Base-by-base conservation (phyloP, 2,888 invertebrate species). In the Drosophila setosimentum region DNA sequence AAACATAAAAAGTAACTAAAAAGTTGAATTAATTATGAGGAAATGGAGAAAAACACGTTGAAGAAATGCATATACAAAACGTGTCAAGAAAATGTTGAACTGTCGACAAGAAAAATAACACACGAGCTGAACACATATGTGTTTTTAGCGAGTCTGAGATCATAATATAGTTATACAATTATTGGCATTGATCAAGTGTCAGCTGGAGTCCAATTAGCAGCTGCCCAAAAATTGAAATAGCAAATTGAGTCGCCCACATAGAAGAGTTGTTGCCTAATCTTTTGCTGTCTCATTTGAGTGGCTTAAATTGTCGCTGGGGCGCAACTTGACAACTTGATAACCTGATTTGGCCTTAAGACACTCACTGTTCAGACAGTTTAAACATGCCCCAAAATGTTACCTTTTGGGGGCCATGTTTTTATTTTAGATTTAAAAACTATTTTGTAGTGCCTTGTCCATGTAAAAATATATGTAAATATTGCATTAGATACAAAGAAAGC, bases 1-100 rank as follows among this genome's bases (percentile, higher is more conserved):
- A 87, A 79, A 77, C 66, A 76, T 60, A 77, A 77, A 45, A 80
- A 77, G 74, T 55, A 66, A 71, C 70, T 73, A 77, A 80, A 81
- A 80, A 75, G 51, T 48, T 72, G 89, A 89, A 82, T 89, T 87
- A 82, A 89, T 85, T 82, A 82, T 59, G 45, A 71, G 62, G 68
- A 82, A 87, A 80, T 71, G 69, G 57, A 72, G 53, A 51, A 55
- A 58, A 65, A 53, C 68, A 68, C 53, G 45, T 42, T 8, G 4
- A 64, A 45, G 40, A 29, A 51, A 42, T 21, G 11, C 7, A 18
- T 21, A 61, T 62, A 57, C 24, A 60, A 64, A 74, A 74, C 51
- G 59, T 57, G 57, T 29, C 53, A 65, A 50, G 65, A 57, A 74
- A 71, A 55, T 53, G 35, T 45, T 50, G 3, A 21, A 13, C 42